Evolutionary conservation across 2,797 vertebrate genomes (phyloP).

Genomic region (Spondyliosoma cantharus): DNA sequence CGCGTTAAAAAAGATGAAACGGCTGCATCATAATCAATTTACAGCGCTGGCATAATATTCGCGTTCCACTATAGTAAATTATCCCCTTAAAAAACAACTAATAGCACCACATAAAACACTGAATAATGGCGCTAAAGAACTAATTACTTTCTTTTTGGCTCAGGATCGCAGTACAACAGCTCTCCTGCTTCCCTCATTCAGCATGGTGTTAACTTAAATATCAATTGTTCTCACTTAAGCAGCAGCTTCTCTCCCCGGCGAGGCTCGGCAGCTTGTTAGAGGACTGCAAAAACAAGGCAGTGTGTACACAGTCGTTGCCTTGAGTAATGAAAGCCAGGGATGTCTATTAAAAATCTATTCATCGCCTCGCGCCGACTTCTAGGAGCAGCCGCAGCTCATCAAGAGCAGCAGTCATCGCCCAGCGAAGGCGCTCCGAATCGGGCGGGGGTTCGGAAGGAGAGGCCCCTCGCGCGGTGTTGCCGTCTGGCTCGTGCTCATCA

Average conservation of each 20-base stretch:
- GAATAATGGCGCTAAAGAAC: conserved; percentile 43
- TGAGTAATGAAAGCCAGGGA: conserved; percentile 59
- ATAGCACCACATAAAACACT: conserved; percentile 9
- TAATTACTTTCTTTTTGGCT: conserved; percentile 49
- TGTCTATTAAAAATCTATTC: conserved; percentile 68
- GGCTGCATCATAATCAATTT: not conserved
- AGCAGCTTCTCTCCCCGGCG: conserved; percentile 54
- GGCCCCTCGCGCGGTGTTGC: conserved; percentile 12
- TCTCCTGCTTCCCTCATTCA: conserved; percentile 47
- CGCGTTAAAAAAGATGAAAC: conserved; percentile 7
- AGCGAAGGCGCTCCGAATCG: conserved; percentile 47
- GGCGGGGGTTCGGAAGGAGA: conserved; percentile 11
- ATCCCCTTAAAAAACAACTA: conserved; percentile 28
- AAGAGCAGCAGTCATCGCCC: conserved; percentile 14
- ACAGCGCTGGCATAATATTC: conserved; percentile 5
- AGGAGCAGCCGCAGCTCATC: conserved; percentile 48
- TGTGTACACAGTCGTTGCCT: conserved; percentile 32
- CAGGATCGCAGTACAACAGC: conserved; percentile 28
- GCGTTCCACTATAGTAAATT: conserved; percentile 22
- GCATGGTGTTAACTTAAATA: conserved; percentile 67
- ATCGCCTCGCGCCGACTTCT: conserved; percentile 34
- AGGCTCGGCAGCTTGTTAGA: conserved; percentile 63
- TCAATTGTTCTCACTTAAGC: conserved; percentile 67
- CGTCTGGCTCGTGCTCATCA: conserved; percentile 6
- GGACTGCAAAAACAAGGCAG: conserved; percentile 43